Base-by-base conservation (phyloP, 2,888 invertebrate species). In the Shargacucullia verbasci region DNA sequence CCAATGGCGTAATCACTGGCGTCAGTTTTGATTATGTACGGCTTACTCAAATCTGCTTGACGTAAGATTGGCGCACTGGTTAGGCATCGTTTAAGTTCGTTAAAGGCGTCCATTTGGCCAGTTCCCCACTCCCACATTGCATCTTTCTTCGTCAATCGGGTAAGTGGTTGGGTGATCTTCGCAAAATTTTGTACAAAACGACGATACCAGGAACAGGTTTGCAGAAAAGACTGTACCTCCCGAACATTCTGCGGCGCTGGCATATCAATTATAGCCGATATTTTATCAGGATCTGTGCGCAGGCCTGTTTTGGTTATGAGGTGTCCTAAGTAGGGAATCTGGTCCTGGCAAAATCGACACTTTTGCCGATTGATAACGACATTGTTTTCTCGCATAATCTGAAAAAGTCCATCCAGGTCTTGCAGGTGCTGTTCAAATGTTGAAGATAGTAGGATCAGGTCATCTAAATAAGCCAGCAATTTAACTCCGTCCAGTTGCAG, bases 1-100 rank as follows among this genome's bases (percentile, higher is more conserved):
- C 76, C 74, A 0, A 78, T 33, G 2, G 80, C 81, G 27, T 81
- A 83, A 10, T 48, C 52, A 52, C 82, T 82, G 0, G 79, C 69
- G 31, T 83, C 80, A 0, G 82, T 80, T 61, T 77, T 64, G 0
- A 76, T 57, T 0, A 31, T 52, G 20, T 57, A 76, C 0, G 74
- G 72, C 10, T 53, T 29, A 0, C 34, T 54, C 0, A 20, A 8
- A 38, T 70, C 64, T 6, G 67, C 60, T 67, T 76, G 27, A n/a
- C n/a, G n/a, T n/a, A n/a, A n/a, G n/a, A n/a, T n/a, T n/a, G n/a
- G n/a, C n/a, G n/a, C n/a, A n/a, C n/a, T n/a, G n/a, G n/a, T n/a
- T n/a, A n/a, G n/a, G n/a, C n/a, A n/a, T n/a, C n/a, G n/a, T 47
- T 76, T 77, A 0, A 83, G 50, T 0, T 54, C 39, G 0, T 62